Evolutionary conservation across 2,888 invertebrate species (phyloP).

Genomic region (Heliconius erato): DNA sequence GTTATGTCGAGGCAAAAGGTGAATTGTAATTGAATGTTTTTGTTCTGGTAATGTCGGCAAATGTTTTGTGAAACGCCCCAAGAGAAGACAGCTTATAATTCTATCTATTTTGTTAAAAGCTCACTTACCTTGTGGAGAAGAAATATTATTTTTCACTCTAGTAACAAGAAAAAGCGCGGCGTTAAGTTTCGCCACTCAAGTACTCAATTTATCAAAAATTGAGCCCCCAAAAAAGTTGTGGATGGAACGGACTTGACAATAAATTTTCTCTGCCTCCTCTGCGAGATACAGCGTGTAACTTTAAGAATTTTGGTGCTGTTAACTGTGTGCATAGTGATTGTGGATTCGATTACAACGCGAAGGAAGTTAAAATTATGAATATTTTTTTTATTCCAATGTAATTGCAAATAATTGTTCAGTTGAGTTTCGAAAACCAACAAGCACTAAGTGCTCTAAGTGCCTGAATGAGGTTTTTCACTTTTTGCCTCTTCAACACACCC

Average conservation of each 20-base stretch:
- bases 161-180: not conserved
- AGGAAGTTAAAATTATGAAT: too few relatives aligned
- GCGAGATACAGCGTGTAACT: not conserved
- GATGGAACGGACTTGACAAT: too few relatives aligned
- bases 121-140: too few relatives aligned
- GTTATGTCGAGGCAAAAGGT: constrained; percentile 24
- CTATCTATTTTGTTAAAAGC: not conserved
- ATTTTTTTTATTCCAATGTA: too few relatives aligned
- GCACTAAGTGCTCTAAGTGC: too few relatives aligned
- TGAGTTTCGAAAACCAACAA: too few relatives aligned
- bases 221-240: too few relatives aligned
- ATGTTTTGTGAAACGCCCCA: not conserved
- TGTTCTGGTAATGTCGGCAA: constrained; percentile 3
- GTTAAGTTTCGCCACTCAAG: not conserved
- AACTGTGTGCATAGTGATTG: not conserved
- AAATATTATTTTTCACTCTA: too few relatives aligned
- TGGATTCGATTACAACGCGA: not conserved
- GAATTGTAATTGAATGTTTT: constrained; percentile 30
- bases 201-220: not conserved
- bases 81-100: not conserved
- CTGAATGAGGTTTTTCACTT: too few relatives aligned
- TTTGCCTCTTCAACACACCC: too few relatives aligned
- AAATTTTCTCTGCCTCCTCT: too few relatives aligned
- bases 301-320: not conserved
- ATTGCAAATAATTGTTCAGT: too few relatives aligned